Conservation (phyloP, 2,113 vertebrate species). For the Sylvilagus bachmani region DNA sequence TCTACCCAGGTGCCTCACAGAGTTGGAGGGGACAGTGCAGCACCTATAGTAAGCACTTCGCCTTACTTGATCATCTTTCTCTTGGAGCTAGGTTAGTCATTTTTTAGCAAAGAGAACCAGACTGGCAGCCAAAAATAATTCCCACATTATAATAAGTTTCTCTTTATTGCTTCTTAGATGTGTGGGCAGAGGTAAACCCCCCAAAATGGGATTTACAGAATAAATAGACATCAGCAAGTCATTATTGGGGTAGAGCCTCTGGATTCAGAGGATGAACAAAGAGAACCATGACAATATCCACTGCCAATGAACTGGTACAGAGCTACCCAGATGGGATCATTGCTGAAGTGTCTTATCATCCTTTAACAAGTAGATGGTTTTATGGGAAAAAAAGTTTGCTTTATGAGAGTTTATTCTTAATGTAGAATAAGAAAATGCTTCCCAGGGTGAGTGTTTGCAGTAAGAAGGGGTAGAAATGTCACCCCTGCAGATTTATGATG, state of each 20-base stretch:
- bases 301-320: not conserved
- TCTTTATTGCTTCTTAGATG: not conserved
- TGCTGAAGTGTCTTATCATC: not conserved
- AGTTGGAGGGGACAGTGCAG: not conserved
- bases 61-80: not conserved
- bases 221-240: not conserved
- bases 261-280: not conserved
- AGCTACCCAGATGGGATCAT: not conserved
- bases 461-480: not conserved
- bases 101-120: slow-evolving; percentile 21
- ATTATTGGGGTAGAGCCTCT: not conserved
- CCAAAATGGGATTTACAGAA: not conserved
- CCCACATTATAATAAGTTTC: not conserved
- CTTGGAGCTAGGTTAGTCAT: not conserved
- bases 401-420: not conserved
- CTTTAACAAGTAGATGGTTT: not conserved
- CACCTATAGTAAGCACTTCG: not conserved
- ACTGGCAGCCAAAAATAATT: not conserved
- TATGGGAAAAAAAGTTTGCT: not conserved
- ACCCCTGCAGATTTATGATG: not conserved
- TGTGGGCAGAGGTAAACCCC: not conserved
- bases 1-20: not conserved
- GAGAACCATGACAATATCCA: not conserved
- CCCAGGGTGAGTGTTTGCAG: not conserved
- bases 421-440: not conserved